A percentile compares a stretch with the other conserved stretches of the same genome.
Conservation (phyloP, 2,888 invertebrate species). For the Nemurella pictetii region DNA sequence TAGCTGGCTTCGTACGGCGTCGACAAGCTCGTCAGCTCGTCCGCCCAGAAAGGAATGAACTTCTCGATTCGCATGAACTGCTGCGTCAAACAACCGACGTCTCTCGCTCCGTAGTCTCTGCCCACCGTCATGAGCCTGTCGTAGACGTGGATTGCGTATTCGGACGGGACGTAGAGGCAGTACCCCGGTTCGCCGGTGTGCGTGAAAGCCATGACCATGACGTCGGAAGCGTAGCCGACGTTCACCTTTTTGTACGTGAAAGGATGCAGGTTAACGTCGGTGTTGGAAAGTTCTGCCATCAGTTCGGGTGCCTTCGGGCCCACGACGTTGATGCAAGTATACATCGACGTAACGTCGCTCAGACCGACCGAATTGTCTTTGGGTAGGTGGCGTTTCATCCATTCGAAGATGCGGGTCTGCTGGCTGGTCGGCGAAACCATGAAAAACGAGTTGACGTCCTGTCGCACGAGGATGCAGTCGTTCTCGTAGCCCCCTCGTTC, state of each 20-base stretch:
- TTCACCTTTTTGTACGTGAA: slow-evolving; percentile 69
- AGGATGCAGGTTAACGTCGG: slow-evolving; percentile 62
- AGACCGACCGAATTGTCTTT: slow-evolving; percentile 62
- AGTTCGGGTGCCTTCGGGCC: slow-evolving; percentile 69
- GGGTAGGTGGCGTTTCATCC: slow-evolving; percentile 68
- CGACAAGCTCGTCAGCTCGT: slow-evolving; percentile 64
- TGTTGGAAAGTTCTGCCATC: slow-evolving; percentile 65
- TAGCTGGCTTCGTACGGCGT: slow-evolving; percentile 68
- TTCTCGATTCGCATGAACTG: slow-evolving; percentile 68
- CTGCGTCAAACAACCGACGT: slow-evolving; percentile 69
- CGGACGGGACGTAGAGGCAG: slow-evolving; percentile 70
- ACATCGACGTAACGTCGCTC: slow-evolving; percentile 72
- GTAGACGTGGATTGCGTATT: slow-evolving; percentile 75
- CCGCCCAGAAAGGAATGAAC: slow-evolving; percentile 73
- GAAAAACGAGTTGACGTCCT: slow-evolving; percentile 64
- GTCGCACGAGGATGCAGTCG: slow-evolving; percentile 70
- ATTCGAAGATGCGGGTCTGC: slow-evolving; percentile 70
- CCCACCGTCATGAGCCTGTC: slow-evolving; percentile 67
- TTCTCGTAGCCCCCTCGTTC: slow-evolving; percentile 72
- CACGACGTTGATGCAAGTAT: slow-evolving; percentile 70
- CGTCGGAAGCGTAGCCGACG: slow-evolving; percentile 69
- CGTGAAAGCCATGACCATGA: slow-evolving; percentile 70
- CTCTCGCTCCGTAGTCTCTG: slow-evolving; percentile 66
- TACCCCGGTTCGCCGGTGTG: slow-evolving; percentile 74
- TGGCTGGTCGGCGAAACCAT: slow-evolving; percentile 80